Evolutionary conservation across 2,888 invertebrate genomes (phyloP).

Genomic region (Protodeltote pygarga): DNA sequence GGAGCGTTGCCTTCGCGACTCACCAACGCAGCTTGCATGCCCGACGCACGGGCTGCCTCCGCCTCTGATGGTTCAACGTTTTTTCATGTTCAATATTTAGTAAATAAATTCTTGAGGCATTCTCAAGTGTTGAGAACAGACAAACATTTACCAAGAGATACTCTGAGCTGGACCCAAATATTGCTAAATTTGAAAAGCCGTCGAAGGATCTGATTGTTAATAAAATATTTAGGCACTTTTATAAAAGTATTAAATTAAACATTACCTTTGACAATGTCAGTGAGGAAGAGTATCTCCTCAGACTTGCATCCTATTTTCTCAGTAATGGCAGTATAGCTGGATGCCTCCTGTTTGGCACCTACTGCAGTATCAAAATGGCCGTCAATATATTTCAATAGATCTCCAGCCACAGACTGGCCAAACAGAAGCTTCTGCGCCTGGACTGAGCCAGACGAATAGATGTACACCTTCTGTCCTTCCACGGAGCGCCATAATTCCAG

Average conservation of each 20-base stretch:
- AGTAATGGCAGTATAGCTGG: constrained; percentile 93
- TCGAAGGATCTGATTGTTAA: too few species aligned
- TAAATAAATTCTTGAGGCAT: neutral
- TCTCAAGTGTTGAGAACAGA: neutral
- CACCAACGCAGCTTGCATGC: constrained; percentile 90
- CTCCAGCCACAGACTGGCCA: constrained; percentile 91
- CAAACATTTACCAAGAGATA: too few species aligned
- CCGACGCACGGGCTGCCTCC: constrained; percentile 92
- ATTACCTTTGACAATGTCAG: constrained; percentile 93
- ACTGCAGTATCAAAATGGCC: constrained; percentile 95
- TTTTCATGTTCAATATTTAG: constrained; percentile 5
- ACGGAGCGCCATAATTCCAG: constrained; percentile 90
- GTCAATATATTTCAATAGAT: constrained; percentile 90
- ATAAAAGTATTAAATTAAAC: neutral
- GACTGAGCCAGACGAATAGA: constrained; percentile 97
- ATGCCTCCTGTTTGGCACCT: constrained; percentile 92
- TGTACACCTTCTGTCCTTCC: constrained; percentile 90
- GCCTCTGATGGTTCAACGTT: constrained; percentile 88
- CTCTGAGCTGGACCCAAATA: too few species aligned
- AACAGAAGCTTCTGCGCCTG: constrained; percentile 96
- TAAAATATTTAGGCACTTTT: too few species aligned
- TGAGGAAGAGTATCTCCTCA: constrained; percentile 93
- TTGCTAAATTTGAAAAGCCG: too few species aligned
- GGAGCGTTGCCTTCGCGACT: constrained; percentile 93
- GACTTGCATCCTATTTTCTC: constrained; percentile 88